Evolutionary conservation across 2,113 vertebrate genomes (phyloP).

Genomic region (Tapirus terrestris): DNA sequence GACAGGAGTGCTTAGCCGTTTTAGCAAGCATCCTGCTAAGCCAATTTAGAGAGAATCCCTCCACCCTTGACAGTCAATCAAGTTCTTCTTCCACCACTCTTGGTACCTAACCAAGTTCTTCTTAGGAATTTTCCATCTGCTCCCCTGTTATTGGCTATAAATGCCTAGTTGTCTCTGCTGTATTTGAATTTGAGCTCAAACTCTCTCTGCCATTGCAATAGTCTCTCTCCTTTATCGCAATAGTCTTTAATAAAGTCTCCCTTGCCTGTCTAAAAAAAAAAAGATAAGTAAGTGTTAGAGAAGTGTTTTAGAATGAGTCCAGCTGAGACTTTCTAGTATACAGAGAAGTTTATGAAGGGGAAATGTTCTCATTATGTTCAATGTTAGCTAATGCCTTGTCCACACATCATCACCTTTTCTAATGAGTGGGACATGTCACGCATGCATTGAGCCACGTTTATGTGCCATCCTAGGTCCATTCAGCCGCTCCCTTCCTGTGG

Average conservation of each 20-base stretch:
- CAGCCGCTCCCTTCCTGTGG: not conserved
- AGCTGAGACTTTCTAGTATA: not conserved
- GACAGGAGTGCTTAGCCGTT: not conserved
- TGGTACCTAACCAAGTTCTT: not conserved
- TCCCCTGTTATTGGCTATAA: not conserved
- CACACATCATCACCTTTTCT: not conserved
- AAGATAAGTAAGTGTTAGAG: not conserved
- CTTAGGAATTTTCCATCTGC: not conserved
- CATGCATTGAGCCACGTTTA: not conserved
- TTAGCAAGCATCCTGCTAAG: not conserved
- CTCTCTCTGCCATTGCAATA: not conserved
- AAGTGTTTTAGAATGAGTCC: not conserved
- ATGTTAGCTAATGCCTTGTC: not conserved
- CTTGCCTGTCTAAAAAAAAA: not conserved
- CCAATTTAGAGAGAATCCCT: not conserved
- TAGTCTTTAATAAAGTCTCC: not conserved
- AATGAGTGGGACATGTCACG: not conserved
- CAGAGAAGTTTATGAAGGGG: not conserved
- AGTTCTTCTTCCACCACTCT: not conserved
- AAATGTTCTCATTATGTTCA: not conserved
- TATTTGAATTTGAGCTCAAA: not conserved
- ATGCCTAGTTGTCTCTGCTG: not conserved
- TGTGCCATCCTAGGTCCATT: not conserved
- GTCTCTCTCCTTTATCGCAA: not conserved
- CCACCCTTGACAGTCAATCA: not conserved